Base-by-base conservation (phyloP, 2,113 vertebrate genomes). In the Heteronetta atricapilla region DNA sequence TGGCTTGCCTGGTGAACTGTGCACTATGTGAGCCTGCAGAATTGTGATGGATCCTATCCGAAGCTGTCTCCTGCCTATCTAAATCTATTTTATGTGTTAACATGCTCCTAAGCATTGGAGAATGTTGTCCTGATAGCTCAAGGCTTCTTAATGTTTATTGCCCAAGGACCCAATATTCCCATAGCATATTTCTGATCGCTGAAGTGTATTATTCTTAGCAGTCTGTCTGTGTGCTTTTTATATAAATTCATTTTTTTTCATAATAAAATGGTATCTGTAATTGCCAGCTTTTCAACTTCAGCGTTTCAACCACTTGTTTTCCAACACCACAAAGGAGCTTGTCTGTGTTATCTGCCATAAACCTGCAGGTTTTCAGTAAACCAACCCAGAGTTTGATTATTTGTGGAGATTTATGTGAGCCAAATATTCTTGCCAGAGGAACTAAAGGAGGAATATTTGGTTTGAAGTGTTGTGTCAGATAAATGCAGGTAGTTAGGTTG, bases 191-290 rank as follows among this genome's bases (percentile, higher is more conserved):
- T 76, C 26, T 63, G 36, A 48, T 28, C 14, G 5, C 2, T 46
- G 28, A 55, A 62, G 21, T 23, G 33, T 58, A 21, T 23, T 83
- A 13, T 22, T 69, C 59, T 64, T 4, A 0, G 7, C 48, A 76
- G 48, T 29, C 12, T 89, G 26, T 62, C 19, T 0, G 0, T 19
- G 19, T 46, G 4, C 66, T 66, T 36, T 62, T 2, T 42, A 0
- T 44, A 2, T 59, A 40, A 40, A 40, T 29, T 21, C n/a, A 68
- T 48, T 48, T 26, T 6, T 15, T 38, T 78, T 38, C 31, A 3
- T 76, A 22, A 63, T 81, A 60, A 46, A 79, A 34, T 33, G 8
- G 4, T 59, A 6, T 46, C 36, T 73, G 29, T 76, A n/a, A 17
- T 42, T n/a, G 33, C 7, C 40, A 25, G 6, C 5, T 81, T 11